phyloP scores from a whole-genome alignment of 1,140 invertebrate species.

The Tribolium madens region DNA sequence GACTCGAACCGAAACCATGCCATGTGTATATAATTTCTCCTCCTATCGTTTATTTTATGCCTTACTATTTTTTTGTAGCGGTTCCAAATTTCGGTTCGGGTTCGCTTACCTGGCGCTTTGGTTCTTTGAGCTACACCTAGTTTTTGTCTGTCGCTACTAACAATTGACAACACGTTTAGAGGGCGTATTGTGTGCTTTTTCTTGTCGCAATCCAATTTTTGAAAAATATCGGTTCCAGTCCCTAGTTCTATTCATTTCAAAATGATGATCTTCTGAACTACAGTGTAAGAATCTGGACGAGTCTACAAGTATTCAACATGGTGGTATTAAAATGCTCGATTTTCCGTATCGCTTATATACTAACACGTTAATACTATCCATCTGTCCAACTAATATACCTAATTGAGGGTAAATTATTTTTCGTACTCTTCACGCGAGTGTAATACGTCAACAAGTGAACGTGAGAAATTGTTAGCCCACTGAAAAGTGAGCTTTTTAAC shows the following conservation, averaged over 20 bases:
- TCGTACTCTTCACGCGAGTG: neutral
- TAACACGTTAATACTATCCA: conserved; percentile 1
- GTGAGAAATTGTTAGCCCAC: neutral
- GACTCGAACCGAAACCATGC: conserved; percentile 64
- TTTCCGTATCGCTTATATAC: conserved; percentile 8
- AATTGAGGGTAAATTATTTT: neutral
- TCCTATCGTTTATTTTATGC: neutral
- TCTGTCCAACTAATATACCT: neutral
- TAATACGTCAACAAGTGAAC: neutral
- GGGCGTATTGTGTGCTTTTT: conserved; percentile 45
- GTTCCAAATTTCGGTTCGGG: conserved; percentile 63
- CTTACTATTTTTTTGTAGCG: conserved; percentile 22
- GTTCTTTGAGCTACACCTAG: conserved; percentile 53
- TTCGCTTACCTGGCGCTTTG: conserved; percentile 61
- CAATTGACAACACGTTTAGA: conserved; percentile 19
- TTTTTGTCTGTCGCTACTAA: conserved; percentile 29
- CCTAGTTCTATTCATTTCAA: conserved; percentile 52
- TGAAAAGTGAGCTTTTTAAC: neutral
- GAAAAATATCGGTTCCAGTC: conserved; percentile 61
- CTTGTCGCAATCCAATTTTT: conserved; percentile 39
- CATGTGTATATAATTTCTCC: neutral
- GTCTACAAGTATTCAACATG: conserved; percentile 24
- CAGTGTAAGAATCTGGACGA: conserved; percentile 24
- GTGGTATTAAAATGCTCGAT: conserved; percentile 23
- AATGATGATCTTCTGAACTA: conserved; percentile 54